Percentiles rank a stretch among this genome's conserved stretches.
These are phyloP conservation scores for Philypnodon macrostomus DNA, from an alignment of 2,797 vertebrate genomes.

Conservation along the genomic window DNA sequence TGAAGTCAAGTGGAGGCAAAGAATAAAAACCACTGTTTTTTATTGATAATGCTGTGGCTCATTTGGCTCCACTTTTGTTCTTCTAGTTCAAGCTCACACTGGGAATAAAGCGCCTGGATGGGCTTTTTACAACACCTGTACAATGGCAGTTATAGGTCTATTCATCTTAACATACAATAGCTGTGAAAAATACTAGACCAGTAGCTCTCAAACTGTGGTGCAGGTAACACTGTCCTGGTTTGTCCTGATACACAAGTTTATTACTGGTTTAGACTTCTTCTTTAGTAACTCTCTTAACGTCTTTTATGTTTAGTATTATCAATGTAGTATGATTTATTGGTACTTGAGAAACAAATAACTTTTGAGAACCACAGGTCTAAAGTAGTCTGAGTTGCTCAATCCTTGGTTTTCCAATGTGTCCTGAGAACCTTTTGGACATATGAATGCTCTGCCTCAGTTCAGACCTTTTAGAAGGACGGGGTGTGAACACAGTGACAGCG, in stretches of 20 bases:
- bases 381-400: conserved; percentile 2
- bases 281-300: too few relatives aligned
- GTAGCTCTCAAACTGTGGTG: too few relatives aligned
- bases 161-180: neutral
- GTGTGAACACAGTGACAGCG: conserved; percentile 16
- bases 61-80: conserved; percentile 28
- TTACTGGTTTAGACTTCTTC: too few relatives aligned
- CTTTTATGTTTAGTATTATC: too few relatives aligned
- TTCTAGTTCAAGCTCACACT: conserved; percentile 24
- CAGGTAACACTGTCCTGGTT: too few relatives aligned
- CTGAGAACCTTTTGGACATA: conserved; percentile 39
- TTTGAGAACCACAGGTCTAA: too few relatives aligned
- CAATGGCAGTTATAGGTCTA: neutral
- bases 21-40: conserved; percentile 49
- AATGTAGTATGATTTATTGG: too few relatives aligned
- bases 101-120: neutral
- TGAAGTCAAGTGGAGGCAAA: conserved; percentile 44
- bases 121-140: neutral
- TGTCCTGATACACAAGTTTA: too few relatives aligned
- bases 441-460: conserved; percentile 51
- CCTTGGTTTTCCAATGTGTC: conserved; percentile 9
- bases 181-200: too few relatives aligned
- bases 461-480: conserved; percentile 30
- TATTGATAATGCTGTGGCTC: conserved; percentile 36
- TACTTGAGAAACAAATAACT: too few relatives aligned